Evolutionary conservation across 1,140 invertebrate genomes (phyloP).

Genomic region (Scaptodrosophila lebanonensis): DNA sequence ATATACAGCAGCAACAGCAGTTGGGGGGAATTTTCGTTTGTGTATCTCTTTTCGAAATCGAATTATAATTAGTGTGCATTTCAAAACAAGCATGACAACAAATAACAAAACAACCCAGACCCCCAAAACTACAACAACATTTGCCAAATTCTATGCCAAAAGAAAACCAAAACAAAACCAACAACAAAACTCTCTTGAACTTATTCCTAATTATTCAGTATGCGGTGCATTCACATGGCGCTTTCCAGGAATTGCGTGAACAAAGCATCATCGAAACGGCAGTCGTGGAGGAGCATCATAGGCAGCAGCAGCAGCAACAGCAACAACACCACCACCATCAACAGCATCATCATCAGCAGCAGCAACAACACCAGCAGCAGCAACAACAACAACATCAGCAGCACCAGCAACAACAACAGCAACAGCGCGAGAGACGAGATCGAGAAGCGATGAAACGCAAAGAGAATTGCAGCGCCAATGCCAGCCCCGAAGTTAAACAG

Average conservation of each 20-base stretch:
- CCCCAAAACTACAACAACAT: not conserved
- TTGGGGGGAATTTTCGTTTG: too few species aligned
- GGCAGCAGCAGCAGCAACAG: slow-evolving; percentile 78
- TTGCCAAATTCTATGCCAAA: slow-evolving; percentile 23
- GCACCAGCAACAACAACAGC: slow-evolving; percentile 80
- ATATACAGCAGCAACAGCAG: not conserved
- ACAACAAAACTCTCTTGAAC: slow-evolving; percentile 47
- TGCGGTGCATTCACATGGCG: slow-evolving; percentile 77
- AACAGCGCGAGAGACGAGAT: slow-evolving; percentile 81
- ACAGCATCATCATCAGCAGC: slow-evolving; percentile 78
- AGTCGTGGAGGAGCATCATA: slow-evolving; percentile 80
- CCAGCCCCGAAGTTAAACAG: slow-evolving; percentile 96
- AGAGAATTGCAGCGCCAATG: slow-evolving; percentile 96
- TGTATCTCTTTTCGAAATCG: too few species aligned
- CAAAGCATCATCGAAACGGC: slow-evolving; percentile 86
- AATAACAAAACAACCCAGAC: too few species aligned
- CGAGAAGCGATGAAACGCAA: slow-evolving; percentile 83
- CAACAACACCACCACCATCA: slow-evolving; percentile 82
- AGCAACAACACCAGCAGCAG: slow-evolving; percentile 79
- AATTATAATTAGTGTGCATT: too few species aligned
- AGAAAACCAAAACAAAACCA: slow-evolving; percentile 17
- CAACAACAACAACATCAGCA: slow-evolving; percentile 65
- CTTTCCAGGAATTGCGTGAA: slow-evolving; percentile 87
- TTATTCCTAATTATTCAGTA: slow-evolving; percentile 73
- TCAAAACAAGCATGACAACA: slow-evolving; percentile 1